phyloP scores from a whole-genome alignment of 2,113 vertebrate species.

The Lepidothrix coronata region DNA sequence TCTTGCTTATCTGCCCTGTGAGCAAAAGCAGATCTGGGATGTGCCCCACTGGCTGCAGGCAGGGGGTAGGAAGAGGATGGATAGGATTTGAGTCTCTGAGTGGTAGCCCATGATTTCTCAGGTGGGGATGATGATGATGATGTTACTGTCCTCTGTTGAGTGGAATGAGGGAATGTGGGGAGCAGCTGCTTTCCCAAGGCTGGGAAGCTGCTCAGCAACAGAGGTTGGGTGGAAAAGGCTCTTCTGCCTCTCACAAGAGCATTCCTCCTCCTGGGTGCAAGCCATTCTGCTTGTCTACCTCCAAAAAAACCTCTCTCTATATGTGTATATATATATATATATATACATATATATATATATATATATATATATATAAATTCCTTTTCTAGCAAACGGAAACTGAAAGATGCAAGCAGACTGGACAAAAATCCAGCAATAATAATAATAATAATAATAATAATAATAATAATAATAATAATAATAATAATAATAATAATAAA shows the following conservation, averaged over 20 bases:
- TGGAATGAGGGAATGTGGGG: neutral
- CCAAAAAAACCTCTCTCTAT: neutral
- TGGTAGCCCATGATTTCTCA: neutral
- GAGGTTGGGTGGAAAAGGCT: neutral
- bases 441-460: neutral
- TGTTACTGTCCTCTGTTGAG: neutral
- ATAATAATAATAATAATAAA: neutral
- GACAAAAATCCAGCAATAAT: neutral
- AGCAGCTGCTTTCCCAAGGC: neutral
- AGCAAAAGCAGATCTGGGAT: neutral
- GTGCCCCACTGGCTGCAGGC: neutral
- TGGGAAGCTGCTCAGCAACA: neutral
- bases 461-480: neutral
- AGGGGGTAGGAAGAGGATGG: neutral
- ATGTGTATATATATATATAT: neutral
- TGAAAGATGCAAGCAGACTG: neutral
- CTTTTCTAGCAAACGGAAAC: neutral
- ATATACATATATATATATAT: too few relatives aligned
- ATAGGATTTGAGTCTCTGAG: neutral
- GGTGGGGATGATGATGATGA: fast-evolving
- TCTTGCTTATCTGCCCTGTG: neutral
- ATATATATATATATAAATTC: neutral
- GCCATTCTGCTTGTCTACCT: neutral
- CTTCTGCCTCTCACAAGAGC: neutral
- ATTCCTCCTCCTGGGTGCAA: neutral